Conservation (phyloP, 2,113 vertebrate species). For the Oryzias celebensis region DNA sequence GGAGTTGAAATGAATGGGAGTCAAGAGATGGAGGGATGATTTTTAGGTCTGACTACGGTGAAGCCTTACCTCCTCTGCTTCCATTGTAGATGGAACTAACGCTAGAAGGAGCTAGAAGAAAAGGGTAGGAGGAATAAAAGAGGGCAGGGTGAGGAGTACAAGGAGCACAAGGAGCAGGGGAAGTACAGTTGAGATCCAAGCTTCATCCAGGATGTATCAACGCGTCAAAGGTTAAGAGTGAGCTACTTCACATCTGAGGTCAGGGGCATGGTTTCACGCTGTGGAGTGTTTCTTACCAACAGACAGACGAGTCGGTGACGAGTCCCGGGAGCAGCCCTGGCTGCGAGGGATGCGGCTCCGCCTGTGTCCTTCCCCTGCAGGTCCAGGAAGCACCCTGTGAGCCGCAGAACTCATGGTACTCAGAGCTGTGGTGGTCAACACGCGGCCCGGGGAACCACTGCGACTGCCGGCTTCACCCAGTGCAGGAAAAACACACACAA, state of each 20-base stretch:
- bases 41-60: conserved; percentile 23
- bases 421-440: conserved; percentile 89
- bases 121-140: conserved; percentile 18
- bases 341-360: conserved; percentile 95
- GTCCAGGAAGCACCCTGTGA: conserved; percentile 84
- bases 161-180: conserved; percentile 1
- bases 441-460: conserved; percentile 94
- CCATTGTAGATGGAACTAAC: conserved; percentile 80
- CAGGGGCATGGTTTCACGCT: background rate
- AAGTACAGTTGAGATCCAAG: conserved; percentile 28
- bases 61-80: conserved; percentile 80
- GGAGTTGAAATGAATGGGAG: conserved; percentile 18
- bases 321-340: conserved; percentile 95
- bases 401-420: conserved; percentile 89
- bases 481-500: background rate
- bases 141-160: conserved; percentile 11
- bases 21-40: conserved; percentile 19
- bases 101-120: conserved; percentile 76
- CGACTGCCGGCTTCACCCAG: conserved; percentile 88
- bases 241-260: background rate
- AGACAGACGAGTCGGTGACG: conserved; percentile 91
- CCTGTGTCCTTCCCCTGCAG: conserved; percentile 76
- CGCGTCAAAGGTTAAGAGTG: background rate
- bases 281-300: conserved; percentile 82
- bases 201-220: background rate